Percentiles rank a stretch among this genome's conserved stretches.
Evolutionary conservation across 2,888 invertebrate species (phyloP).

Genomic region (Choreutis nemorana): DNA sequence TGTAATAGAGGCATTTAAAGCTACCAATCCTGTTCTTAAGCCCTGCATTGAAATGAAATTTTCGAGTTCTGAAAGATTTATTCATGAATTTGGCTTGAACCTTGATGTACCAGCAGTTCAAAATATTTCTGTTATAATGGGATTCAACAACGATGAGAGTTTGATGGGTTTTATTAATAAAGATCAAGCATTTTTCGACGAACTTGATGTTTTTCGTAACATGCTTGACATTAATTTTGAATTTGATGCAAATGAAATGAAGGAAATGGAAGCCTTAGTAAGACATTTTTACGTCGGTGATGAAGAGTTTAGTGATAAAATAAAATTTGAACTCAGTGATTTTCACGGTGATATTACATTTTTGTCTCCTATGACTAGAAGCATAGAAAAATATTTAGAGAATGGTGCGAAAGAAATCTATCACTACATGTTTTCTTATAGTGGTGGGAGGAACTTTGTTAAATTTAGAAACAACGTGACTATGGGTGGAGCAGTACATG

Average conservation of each 20-base stretch:
- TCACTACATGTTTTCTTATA: slow-evolving; percentile 6
- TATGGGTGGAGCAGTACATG: slow-evolving; percentile 6
- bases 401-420: slow-evolving; percentile 4
- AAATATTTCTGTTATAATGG: slow-evolving; percentile 8
- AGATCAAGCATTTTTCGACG: slow-evolving; percentile 4
- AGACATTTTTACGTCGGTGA: slow-evolving; percentile 18
- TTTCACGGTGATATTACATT: slow-evolving; percentile 21
- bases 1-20: slow-evolving; percentile 17
- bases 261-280: slow-evolving; percentile 12
- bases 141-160: slow-evolving; percentile 7
- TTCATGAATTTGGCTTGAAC: slow-evolving; percentile 5
- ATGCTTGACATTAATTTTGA: slow-evolving; percentile 7
- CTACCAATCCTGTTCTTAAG: slow-evolving; percentile 5
- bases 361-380: slow-evolving; percentile 22
- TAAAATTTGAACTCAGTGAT: slow-evolving; percentile 20
- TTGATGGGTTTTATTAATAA: slow-evolving; percentile 1
- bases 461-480: slow-evolving; percentile 3
- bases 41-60: slow-evolving; percentile 7
- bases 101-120: slow-evolving; percentile 1
- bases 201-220: slow-evolving; percentile 3
- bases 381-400: slow-evolving; percentile 13
- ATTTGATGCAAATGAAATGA: slow-evolving; percentile 12
- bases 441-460: slow-evolving; percentile 6
- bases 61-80: slow-evolving; percentile 3
- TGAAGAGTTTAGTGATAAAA: slow-evolving; percentile 13